Base-by-base conservation (phyloP, 2,888 invertebrate genomes). In the Pollenia griseotomentosa region DNA sequence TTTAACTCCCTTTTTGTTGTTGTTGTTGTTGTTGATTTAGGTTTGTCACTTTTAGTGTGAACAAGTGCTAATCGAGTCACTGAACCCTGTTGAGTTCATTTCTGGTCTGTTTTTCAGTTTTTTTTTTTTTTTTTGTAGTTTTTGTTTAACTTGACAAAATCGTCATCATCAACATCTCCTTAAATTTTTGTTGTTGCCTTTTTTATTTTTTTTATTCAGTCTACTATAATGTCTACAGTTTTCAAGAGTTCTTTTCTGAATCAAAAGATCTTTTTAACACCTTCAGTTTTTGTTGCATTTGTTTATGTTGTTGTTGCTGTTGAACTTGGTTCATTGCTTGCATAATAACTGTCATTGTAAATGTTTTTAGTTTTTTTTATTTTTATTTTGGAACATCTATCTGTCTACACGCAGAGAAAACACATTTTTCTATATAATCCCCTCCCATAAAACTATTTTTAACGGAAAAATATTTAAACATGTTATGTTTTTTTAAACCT, bases 321-420 rank as follows among this genome's bases (percentile, higher is more conserved):
- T 77, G 65, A 74, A 79, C 66, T 85, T 83, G 78, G 79, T 75
- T 83, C 83, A 79, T 83, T 42, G 79, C 70, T 65, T 83, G 63
- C 79, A 53, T 86, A 70, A 75, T 75, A 75, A 86, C 83, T 83
- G 79, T 65, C 78, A 73, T 70, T 55, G 66, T 57, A 51, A 40
- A 19, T 57, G 19, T 57, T 74, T 80, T 53, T 55, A 48, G n/a
- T 73, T 46, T 14, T 40, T 51, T 44, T 10, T 61, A 0, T 19
- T 48, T 63, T 44, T 68, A 42, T 61, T 16, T 73, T 44, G 2
- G n/a, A 75, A 1, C 40, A 33, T 33, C 19, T 46, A 48, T 16
- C 48, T 40, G 61, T 53, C 16, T 19, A 33, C 5, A 33, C 33
- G 6, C 33, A 33, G 33, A 33, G 33, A 33, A 33, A 33, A 6